phyloP scores from a whole-genome alignment of 2,797 vertebrate genomes.

The Eptatretus atami region DNA sequence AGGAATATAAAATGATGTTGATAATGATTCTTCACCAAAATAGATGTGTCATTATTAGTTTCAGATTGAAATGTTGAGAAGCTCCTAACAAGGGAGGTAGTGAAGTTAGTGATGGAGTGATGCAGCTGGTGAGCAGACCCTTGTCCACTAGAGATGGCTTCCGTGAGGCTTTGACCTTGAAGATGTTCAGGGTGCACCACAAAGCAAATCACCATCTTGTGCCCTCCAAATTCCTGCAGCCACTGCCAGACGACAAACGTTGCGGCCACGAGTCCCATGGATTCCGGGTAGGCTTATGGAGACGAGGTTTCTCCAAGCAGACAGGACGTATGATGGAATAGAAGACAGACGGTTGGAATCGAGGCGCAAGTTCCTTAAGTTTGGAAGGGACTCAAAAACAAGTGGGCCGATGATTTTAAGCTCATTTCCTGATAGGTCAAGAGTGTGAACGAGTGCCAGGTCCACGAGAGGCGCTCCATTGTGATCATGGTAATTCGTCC shows the following conservation, averaged over 20 bases:
- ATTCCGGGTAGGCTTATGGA: slow-evolving; percentile 76
- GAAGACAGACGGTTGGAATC: slow-evolving; percentile 96
- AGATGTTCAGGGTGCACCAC: slow-evolving; percentile 81
- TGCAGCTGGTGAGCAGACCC: slow-evolving; percentile 17
- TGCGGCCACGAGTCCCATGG: slow-evolving; percentile 89
- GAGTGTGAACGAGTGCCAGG: slow-evolving; percentile 85
- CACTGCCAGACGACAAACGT: slow-evolving; percentile 83
- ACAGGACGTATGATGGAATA: slow-evolving; percentile 66
- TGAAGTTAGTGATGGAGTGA: too few relatives aligned
- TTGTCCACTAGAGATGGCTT: slow-evolving; percentile 27
- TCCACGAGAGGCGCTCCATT: slow-evolving; percentile 89
- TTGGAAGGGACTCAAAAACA: slow-evolving; percentile 76
- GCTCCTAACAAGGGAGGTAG: too few relatives aligned
- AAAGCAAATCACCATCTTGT: slow-evolving; percentile 81
- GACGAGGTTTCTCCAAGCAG: slow-evolving; percentile 75
- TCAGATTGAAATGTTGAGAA: background rate
- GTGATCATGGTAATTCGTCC: slow-evolving; percentile 82
- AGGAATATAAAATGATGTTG: too few relatives aligned
- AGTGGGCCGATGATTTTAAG: slow-evolving; percentile 50
- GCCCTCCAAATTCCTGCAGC: slow-evolving; percentile 66
- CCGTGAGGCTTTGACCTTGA: slow-evolving; percentile 81
- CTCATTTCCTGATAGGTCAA: slow-evolving; percentile 90
- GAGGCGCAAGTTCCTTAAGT: slow-evolving; percentile 77
- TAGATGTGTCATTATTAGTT: background rate
- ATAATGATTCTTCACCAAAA: too few relatives aligned